Evolutionary conservation across 2,888 invertebrate species (phyloP), one percentile per base, ranked within the genome.

Genomic region (Blomia tropicalis): DNA sequence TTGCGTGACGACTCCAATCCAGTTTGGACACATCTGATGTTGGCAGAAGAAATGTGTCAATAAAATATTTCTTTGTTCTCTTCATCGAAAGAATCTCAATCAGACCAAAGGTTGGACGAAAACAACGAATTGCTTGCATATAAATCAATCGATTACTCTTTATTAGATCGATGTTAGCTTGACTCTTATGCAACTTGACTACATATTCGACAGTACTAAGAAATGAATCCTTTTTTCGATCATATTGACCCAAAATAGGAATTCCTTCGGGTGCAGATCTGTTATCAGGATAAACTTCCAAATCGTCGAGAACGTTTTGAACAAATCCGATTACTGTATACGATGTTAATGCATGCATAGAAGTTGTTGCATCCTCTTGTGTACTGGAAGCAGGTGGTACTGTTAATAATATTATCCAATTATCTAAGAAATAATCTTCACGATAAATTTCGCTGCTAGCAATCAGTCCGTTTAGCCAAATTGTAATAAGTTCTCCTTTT

Each of bases 61-160:
- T 14, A 3, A 56, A 56, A 56, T 29, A 2, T 3, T 3, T 2
- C 2, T 36, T 2, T 31, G 7, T 29, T 31, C 29, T 14, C 27
- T 85, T 71, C 68, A 78, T 77, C 5, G 44, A 23, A 7, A 68
- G 25, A n/a, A 60, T 32, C 54, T 68, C 67, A 23, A 60, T 60
- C 30, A 66, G 60, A 19, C 66, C 43, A 4, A 68, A 7, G 47
- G 62, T 60, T n/a, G 65, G 67, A 59, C 41, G 60, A 7, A 68
- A 36, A 56, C 64, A 64, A 25, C 60, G 64, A n/a, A 68, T n/a
- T 17, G 53, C 43, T 60, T 53, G 54, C 0, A 64, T 29, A 56
- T 2, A n/a, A 27, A 47, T 11, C 5, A 7, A 22, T n/a, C n/a
- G 7, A 7, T 47, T 22, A 19, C 22, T 19, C 7, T 7, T 19